Evolutionary conservation across 2,888 invertebrate species (phyloP), one percentile per base, ranked within the genome.

Genomic region (Schizotus pectinicornis): DNA sequence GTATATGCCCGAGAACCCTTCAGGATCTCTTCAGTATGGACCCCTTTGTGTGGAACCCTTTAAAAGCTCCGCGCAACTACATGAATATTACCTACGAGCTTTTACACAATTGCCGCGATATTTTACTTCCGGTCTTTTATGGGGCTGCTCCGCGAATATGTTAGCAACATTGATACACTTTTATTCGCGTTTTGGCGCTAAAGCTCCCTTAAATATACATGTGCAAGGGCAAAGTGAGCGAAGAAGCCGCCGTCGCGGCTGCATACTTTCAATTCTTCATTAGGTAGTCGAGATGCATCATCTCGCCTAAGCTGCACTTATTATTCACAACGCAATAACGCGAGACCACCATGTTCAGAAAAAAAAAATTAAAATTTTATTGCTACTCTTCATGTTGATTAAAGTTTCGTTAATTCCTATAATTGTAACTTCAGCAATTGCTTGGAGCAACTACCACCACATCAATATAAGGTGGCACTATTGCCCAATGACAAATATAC

Each of bases 31-130:
- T 62, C 67, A 63, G 62, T 67, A 57, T 51, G 59, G 43, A 57
- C 47, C 54, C 54, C 68, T 67, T 67, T 63, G 62, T 63, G 49
- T 58, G 50, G 47, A n/a, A 43, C 48, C 56, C 48, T 57, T 57
- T 59, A 66, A 67, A 66, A 66, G 65, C 65, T 32, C 57, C 52
- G 57, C 60, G 53, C 60, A 63, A 52, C 58, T 62, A 54, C 64
- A 66, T 66, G 67, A 64, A 67, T 66, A 62, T 63, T 56, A 66
- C 61, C 54, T 30, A 35, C 56, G 57, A 59, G 63, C 61, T 64
- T 67, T 65, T 65, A 61, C 65, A 58, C 64, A 61, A 67, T 67
- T 65, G 67, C 63, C 55, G 34, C 58, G 65, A 65, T 64, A 63
- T 66, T 65, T 67, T 56, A 64, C 65, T 62, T 65, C 64, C 64